Conservation (phyloP, 2,888 invertebrate species). For the Agrochola litura region DNA sequence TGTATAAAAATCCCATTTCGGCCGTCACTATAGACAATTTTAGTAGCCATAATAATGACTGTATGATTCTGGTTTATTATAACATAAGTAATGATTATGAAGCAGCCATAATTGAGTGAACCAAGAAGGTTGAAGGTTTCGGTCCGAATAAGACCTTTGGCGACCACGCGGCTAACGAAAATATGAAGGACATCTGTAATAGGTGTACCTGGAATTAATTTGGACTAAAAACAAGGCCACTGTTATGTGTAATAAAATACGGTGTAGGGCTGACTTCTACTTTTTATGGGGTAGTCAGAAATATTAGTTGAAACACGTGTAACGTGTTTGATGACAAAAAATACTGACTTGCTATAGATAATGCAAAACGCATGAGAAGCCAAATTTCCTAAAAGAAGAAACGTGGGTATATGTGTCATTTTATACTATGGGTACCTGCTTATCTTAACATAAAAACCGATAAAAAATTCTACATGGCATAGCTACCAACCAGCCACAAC, state of each 20-base stretch:
- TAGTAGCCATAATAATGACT: background rate
- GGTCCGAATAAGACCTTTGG: conserved; percentile 57
- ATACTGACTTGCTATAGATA: background rate
- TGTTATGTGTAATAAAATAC: conserved; percentile 64
- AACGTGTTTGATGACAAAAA: background rate
- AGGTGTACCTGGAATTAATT: conserved; percentile 68
- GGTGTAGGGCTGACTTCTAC: conserved; percentile 33
- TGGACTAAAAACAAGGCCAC: conserved; percentile 69
- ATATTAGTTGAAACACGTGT: background rate
- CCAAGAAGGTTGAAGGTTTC: conserved; percentile 67
- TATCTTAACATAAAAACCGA: background rate
- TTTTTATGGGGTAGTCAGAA: conserved; percentile 11
- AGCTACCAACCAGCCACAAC: background rate
- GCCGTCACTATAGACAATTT: too few species aligned
- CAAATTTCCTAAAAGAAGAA: background rate
- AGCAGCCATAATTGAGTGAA: conserved; percentile 53
- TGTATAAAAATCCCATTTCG: too few species aligned
- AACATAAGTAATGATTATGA: conserved; percentile 41
- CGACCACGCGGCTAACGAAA: conserved; percentile 67
- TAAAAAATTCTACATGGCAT: background rate
- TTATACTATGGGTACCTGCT: too few species aligned
- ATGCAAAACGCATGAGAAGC: background rate
- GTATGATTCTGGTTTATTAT: background rate
- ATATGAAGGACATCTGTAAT: conserved; percentile 71
- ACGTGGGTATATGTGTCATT: too few species aligned